Conservation (phyloP, 2,888 invertebrate genomes). For the Tipula unca region DNA sequence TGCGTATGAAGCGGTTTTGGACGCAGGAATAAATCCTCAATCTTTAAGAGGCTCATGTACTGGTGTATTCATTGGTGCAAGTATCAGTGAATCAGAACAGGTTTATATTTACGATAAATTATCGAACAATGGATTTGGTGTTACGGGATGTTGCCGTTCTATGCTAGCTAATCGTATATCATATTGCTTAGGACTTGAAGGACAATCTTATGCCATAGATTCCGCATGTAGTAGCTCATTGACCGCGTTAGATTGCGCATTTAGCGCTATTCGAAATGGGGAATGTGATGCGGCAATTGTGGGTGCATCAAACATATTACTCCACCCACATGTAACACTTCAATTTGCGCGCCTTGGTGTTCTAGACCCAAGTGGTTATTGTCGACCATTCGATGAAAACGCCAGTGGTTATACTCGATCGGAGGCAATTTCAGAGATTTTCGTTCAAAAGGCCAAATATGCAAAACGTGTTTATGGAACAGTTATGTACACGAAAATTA, state of each 20-base stretch:
- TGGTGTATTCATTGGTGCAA: constrained; percentile 66
- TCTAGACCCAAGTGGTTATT: constrained; percentile 74
- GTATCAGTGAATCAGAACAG: constrained; percentile 63
- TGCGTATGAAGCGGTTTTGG: too few relatives aligned
- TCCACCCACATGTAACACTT: constrained; percentile 80
- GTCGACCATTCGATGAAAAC: constrained; percentile 82
- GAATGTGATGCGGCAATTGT: constrained; percentile 71
- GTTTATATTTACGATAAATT: constrained; percentile 60
- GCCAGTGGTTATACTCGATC: constrained; percentile 79
- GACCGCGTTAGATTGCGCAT: constrained; percentile 76
- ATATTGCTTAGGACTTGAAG: constrained; percentile 77
- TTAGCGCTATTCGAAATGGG: constrained; percentile 46
- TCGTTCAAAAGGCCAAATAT: constrained; percentile 42
- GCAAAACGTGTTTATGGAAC: constrained; percentile 31
- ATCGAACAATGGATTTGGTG: constrained; percentile 43
- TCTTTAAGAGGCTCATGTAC: constrained; percentile 50
- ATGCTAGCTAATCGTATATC: constrained; percentile 90
- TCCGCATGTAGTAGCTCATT: constrained; percentile 94
- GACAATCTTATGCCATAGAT: constrained; percentile 83
- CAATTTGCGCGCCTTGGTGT: constrained; percentile 77
- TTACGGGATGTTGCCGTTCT: constrained; percentile 64
- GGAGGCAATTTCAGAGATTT: constrained; percentile 62
- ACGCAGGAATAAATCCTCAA: too few relatives aligned
- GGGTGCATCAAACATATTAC: constrained; percentile 74
- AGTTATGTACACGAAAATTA: constrained; percentile 67